Evolutionary conservation across 2,797 vertebrate genomes (phyloP).

Genomic region (Sitta carolinensis): DNA sequence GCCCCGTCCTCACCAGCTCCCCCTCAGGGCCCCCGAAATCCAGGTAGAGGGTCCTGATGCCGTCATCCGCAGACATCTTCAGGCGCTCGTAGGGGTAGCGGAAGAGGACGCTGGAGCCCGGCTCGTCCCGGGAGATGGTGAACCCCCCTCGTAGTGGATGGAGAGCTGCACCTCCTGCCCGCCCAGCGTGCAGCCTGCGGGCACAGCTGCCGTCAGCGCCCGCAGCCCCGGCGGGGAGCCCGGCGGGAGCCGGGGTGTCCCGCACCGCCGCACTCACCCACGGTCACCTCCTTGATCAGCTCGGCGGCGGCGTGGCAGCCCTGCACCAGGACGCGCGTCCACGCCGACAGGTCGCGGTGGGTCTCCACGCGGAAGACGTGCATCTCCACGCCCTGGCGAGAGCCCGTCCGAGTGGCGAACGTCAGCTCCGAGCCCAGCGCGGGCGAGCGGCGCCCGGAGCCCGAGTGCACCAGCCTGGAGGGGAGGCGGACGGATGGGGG

Average conservation of each 20-base stretch:
- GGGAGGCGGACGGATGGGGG: fast-evolving
- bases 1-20: constrained; percentile 85
- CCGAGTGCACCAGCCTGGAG: constrained; percentile 90
- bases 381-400: constrained; percentile 90
- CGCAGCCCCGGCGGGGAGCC: neutral
- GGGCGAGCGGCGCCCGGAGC: constrained; percentile 84
- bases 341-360: constrained; percentile 92
- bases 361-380: constrained; percentile 93
- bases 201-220: neutral
- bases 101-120: constrained; percentile 77
- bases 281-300: constrained; percentile 91
- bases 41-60: constrained; percentile 90
- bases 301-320: constrained; percentile 89
- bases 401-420: constrained; percentile 91
- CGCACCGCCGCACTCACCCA: constrained; percentile 76
- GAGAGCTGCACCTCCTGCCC: constrained; percentile 86
- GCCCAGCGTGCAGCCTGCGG: constrained; percentile 85
- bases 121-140: constrained; percentile 81
- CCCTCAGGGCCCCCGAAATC: constrained; percentile 96
- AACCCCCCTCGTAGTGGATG: constrained; percentile 94
- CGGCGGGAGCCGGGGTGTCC: fast-evolving
- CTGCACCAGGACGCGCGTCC: constrained; percentile 92
- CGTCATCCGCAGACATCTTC: constrained; percentile 91
- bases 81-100: constrained; percentile 94
- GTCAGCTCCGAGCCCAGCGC: constrained; percentile 87